These are phyloP conservation scores for Oncorhynchus keta DNA, from an alignment of 2,113 vertebrate species.

Conservation along the genomic window DNA sequence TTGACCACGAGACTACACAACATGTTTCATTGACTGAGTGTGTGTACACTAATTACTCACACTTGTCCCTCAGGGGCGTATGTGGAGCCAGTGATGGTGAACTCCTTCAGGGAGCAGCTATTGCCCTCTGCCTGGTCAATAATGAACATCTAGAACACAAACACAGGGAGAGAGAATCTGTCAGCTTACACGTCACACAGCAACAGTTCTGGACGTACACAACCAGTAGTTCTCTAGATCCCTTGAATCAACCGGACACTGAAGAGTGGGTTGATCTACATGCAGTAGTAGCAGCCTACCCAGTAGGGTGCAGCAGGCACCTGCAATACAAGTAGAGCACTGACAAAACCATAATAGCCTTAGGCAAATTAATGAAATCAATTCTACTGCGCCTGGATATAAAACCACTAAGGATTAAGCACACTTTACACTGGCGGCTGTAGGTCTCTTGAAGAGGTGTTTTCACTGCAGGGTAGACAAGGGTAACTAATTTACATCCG, in stretches of 20 bases:
- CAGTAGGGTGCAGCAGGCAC: background rate
- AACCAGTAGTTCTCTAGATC: too few species aligned
- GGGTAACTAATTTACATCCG: background rate
- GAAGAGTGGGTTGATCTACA: too few species aligned
- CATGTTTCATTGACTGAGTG: background rate
- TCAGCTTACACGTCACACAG: background rate
- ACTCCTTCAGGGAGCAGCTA: constrained; percentile 88
- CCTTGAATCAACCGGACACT: too few species aligned
- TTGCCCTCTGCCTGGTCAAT: constrained; percentile 84
- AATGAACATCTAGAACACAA: constrained; percentile 85
- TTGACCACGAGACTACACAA: too few species aligned
- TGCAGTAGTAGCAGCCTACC: background rate
- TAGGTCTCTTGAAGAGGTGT: background rate
- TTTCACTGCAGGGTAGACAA: too few species aligned
- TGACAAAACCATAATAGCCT: background rate
- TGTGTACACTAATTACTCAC: constrained; percentile 76
- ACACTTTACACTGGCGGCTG: background rate
- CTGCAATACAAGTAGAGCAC: background rate
- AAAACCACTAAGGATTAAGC: background rate
- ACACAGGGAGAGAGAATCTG: background rate
- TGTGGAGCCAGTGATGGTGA: constrained; percentile 91
- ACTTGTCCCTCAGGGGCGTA: constrained; percentile 95
- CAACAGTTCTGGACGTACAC: too few species aligned
- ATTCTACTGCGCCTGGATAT: background rate
- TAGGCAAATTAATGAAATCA: background rate